Evolutionary conservation across 1,140 invertebrate species (phyloP), one percentile per base, ranked within the genome.

Genomic region (Thaumatotibia leucotreta): DNA sequence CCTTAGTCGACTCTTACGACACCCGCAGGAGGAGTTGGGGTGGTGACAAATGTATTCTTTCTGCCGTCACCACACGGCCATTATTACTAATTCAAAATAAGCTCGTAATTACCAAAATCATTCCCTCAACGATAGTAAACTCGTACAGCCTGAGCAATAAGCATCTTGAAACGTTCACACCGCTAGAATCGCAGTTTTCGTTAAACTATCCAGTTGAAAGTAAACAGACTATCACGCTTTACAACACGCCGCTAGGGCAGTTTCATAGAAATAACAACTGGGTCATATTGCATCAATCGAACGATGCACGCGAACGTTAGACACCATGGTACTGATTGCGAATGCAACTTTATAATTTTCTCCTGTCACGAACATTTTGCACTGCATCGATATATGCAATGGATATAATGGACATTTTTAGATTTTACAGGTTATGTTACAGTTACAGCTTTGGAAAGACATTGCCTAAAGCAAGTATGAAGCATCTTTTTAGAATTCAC

Each of bases 221-320:
- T 31, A 58, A 58, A 27, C 52, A 58, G 14, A 29, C 52, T 58
- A 58, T 29, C 52, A 58, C 52, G 52, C 24, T 58, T 58, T 58
- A 58, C 50, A 24, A 29, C 66, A 24, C 24, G 49, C 39, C 14
- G 14, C 45, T 61, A 72, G 72, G 66, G 73, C 70, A 71, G 71
- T 78, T 79, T 77, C 77, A 76, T 77, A 72, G 79, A 84, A 78
- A 75, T 76, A 74, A 72, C 68, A 86, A 82, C 64, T 82, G 68
- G 79, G 83, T 83, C 80, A 78, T 69, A 75, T 85, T 86, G 82
- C 82, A 84, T 84, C 79, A 83, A 80, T 79, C 75, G 70, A 73
- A 74, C 77, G 76, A 83, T 80, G 77, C 79, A 82, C 80, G 80
- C 80, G 33, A 82, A 72, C 78, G 68, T 66, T 74, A 74, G 72